Percentiles rank a stretch among this genome's conserved stretches.
Conservation (phyloP, 2,888 invertebrate species). For the Lasioglossum leucozonium region DNA sequence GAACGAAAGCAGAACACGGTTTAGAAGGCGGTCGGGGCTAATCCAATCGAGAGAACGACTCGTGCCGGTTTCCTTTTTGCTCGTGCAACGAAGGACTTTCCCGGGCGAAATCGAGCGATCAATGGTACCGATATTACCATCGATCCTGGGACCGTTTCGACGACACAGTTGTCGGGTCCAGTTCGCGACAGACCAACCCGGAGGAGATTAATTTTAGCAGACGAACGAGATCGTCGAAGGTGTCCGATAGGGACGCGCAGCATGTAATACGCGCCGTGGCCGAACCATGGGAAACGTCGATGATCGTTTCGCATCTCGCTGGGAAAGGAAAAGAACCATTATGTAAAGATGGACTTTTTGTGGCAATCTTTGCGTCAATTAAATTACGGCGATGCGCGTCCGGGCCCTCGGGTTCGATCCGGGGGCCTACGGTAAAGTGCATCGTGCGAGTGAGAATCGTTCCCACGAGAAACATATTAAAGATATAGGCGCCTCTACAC, state of each 20-base stretch:
- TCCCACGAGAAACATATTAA: constrained; percentile 74
- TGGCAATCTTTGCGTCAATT: constrained; percentile 79
- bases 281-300: constrained; percentile 65
- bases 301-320: constrained; percentile 60
- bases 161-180: not conserved
- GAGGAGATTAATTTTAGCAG: too few relatives aligned
- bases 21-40: constrained; percentile 32
- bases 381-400: constrained; percentile 78
- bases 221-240: constrained; percentile 11
- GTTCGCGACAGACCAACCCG: not conserved
- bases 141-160: not conserved
- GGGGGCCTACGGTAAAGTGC: constrained; percentile 61
- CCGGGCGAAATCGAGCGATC: not conserved
- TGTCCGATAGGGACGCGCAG: constrained; percentile 10
- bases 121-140: not conserved
- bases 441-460: constrained; percentile 65
- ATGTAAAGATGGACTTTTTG: constrained; percentile 77
- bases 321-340: constrained; percentile 81
- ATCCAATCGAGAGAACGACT: constrained; percentile 54
- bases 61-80: constrained; percentile 54
- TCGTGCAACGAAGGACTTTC: constrained; percentile 20
- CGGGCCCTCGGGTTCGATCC: constrained; percentile 75
- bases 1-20: constrained; percentile 36
- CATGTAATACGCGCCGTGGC: constrained; percentile 37
- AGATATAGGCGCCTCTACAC: constrained; percentile 37